These are phyloP conservation scores for Pachycephus smyrnensis DNA, from an alignment of 2,888 invertebrate genomes.

Conservation along the genomic window DNA sequence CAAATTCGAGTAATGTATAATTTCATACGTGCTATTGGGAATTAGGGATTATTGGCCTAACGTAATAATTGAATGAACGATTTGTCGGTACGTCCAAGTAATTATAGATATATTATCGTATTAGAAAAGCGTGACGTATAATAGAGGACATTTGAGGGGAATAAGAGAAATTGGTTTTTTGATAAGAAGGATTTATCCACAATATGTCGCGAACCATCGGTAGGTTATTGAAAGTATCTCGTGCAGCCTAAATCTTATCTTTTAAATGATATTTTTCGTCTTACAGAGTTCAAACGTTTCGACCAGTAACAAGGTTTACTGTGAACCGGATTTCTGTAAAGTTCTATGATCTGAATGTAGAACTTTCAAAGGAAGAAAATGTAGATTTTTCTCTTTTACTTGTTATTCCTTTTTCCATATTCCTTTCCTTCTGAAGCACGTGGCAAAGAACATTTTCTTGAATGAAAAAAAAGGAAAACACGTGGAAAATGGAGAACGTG, in stretches of 20 bases:
- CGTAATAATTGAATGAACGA: neutral
- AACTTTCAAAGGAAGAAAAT: neutral
- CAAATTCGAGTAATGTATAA: neutral
- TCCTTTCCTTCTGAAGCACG: neutral
- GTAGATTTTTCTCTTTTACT: neutral
- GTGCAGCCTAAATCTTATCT: neutral
- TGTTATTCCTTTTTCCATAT: neutral
- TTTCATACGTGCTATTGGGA: neutral
- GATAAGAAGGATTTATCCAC: neutral
- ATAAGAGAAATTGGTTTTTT: neutral
- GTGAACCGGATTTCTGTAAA: neutral
- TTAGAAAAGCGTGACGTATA: neutral
- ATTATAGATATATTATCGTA: neutral
- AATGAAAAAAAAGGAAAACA: neutral
- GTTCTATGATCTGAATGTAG: neutral
- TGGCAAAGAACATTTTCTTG: neutral
- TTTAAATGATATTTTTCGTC: neutral
- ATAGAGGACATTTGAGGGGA: neutral
- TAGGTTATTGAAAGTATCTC: neutral
- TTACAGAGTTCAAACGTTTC: neutral
- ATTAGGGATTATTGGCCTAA: neutral
- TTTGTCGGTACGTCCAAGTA: neutral
- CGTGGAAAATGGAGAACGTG: neutral
- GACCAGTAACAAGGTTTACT: neutral
- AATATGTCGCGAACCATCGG: neutral